Evolutionary conservation across 2,797 vertebrate genomes (phyloP).

Genomic region (Muraenolepis orangiensis): DNA sequence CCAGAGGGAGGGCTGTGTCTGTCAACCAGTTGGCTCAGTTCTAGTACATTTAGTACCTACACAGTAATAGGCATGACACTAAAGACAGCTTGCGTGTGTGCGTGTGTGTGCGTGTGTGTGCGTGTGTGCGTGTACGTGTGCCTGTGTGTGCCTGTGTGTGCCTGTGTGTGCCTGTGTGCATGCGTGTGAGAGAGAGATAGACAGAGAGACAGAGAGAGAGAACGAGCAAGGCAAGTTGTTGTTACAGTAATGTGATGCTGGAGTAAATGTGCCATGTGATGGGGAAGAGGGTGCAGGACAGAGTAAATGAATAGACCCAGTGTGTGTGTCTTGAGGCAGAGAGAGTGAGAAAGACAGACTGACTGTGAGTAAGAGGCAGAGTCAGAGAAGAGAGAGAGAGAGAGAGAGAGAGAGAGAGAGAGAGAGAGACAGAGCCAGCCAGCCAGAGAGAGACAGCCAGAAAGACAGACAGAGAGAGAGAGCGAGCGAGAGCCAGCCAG

Average conservation of each 20-base stretch:
- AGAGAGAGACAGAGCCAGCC: constrained; percentile 3
- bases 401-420: constrained; percentile 19
- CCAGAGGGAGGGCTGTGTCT: not conserved
- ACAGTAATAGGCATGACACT: constrained; percentile 1
- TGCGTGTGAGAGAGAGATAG: no score
- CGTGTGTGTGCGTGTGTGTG: constrained; percentile 10
- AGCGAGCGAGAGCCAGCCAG: not conserved
- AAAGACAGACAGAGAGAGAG: not conserved
- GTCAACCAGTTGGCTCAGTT: not conserved
- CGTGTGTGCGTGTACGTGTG: not conserved
- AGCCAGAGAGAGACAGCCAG: not conserved
- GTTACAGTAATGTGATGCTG: constrained; percentile 35
- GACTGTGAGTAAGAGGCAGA: not conserved
- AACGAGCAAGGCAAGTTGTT: no score
- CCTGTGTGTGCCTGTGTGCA: not conserved
- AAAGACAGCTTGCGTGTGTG: constrained; percentile 22
- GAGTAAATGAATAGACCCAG: not conserved
- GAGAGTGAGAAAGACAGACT: constrained; percentile 8
- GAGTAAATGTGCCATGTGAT: constrained; percentile 25
- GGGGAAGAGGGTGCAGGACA: not conserved
- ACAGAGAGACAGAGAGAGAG: no score
- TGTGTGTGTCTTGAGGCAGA: constrained; percentile 6
- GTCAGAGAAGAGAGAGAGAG: not conserved
- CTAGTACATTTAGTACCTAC: not conserved
- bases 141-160: not conserved